Evolutionary conservation across 2,113 vertebrate genomes (phyloP).

Genomic region (Onychostruthus taczanowskii): DNA sequence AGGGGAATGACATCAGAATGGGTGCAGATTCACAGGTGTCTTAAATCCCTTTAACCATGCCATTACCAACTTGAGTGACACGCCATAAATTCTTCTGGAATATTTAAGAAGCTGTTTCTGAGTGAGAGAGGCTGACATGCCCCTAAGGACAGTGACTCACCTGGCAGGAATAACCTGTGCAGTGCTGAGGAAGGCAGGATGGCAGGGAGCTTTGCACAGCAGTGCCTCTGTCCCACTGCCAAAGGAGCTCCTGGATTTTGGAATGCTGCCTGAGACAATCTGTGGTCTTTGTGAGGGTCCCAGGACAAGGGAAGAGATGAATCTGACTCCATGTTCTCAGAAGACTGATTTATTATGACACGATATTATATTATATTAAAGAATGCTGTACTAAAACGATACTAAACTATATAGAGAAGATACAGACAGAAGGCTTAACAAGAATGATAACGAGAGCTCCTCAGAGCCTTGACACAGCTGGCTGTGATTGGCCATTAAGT

Average conservation of each 20-base stretch:
- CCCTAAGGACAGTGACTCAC: conserved; percentile 12
- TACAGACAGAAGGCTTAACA: too few relatives aligned
- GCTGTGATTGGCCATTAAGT: too few relatives aligned
- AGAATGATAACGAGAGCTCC: too few relatives aligned
- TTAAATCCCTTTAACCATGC: neutral
- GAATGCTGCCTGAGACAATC: neutral
- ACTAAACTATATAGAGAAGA: too few relatives aligned
- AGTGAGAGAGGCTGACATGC: neutral
- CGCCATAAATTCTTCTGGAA: neutral
- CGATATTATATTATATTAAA: too few relatives aligned
- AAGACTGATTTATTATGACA: too few relatives aligned
- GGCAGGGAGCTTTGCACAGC: neutral
- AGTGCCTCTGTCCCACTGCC: neutral
- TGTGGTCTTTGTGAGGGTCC: too few relatives aligned
- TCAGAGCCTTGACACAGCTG: too few relatives aligned
- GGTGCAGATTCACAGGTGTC: neutral
- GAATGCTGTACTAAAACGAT: too few relatives aligned
- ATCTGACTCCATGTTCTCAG: too few relatives aligned
- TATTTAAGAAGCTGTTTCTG: neutral
- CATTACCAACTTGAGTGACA: neutral
- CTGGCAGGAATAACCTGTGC: neutral
- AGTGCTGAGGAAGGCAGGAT: neutral
- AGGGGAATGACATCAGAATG: neutral
- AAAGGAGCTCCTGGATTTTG: neutral
- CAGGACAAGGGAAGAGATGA: too few relatives aligned